phyloP scores from a whole-genome alignment of 2,113 vertebrate genomes.

The Nymphicus hollandicus region DNA sequence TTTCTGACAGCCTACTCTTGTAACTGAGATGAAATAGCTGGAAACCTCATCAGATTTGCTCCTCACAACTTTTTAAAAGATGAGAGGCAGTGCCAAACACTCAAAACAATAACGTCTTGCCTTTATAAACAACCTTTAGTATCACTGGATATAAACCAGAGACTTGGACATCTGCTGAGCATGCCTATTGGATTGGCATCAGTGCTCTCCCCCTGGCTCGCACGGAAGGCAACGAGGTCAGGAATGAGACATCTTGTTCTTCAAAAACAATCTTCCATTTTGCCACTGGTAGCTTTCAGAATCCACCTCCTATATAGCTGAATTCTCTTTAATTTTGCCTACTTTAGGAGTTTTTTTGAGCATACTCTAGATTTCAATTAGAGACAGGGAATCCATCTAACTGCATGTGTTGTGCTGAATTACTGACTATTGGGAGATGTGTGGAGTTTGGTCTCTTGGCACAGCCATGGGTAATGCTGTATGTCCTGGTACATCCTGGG shows the following conservation, averaged over 20 bases:
- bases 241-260: constrained; percentile 48
- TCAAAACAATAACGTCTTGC: constrained; percentile 61
- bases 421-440: background rate
- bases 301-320: background rate
- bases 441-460: background rate
- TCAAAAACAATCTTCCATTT: constrained; percentile 42
- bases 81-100: constrained; percentile 51
- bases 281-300: constrained; percentile 20
- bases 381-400: fast-evolving
- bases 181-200: constrained; percentile 46
- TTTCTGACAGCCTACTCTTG: background rate
- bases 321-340: background rate
- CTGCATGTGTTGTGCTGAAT: background rate
- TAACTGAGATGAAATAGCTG: constrained; percentile 27
- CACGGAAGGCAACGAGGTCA: constrained; percentile 13
- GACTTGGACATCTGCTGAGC: constrained; percentile 57
- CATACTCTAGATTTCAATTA: background rate
- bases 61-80: constrained; percentile 42
- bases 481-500: background rate
- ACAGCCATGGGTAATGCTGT: background rate
- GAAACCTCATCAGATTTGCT: constrained; percentile 60
- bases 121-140: constrained; percentile 65
- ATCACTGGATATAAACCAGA: constrained; percentile 62
- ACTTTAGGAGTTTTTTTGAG: background rate
- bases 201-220: constrained; percentile 13